These are phyloP conservation scores for Notarius lentiginosus DNA, from an alignment of 2,113 vertebrate species.

Conservation along the genomic window DNA sequence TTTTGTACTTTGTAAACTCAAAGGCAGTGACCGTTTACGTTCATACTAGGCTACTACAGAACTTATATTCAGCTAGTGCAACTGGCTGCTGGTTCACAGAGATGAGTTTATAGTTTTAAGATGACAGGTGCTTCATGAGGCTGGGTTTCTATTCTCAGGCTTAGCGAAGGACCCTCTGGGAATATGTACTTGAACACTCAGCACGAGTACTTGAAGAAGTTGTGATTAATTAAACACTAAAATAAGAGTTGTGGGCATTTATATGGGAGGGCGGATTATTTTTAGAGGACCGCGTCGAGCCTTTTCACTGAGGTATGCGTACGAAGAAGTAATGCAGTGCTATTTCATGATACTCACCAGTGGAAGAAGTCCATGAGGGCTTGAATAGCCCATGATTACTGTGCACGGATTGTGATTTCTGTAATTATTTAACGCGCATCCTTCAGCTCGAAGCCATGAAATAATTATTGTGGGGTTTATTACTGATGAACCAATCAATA, in stretches of 20 bases:
- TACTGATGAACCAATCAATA: neutral
- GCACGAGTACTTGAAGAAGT: slow-evolving; percentile 19
- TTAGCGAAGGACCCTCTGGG: neutral
- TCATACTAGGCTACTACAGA: neutral
- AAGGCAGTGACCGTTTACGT: no score
- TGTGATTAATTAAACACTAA: slow-evolving; percentile 41
- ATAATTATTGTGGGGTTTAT: neutral
- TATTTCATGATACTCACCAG: neutral
- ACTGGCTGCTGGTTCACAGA: neutral
- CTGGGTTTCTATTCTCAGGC: slow-evolving; percentile 22
- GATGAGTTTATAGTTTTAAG: neutral
- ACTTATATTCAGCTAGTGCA: neutral
- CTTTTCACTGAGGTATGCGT: neutral
- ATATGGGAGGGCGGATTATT: slow-evolving; percentile 14
- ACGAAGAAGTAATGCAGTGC: neutral
- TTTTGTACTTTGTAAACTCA: neutral
- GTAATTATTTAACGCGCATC: neutral
- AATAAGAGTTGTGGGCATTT: slow-evolving; percentile 23
- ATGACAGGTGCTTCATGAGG: slow-evolving; percentile 3
- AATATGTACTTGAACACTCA: slow-evolving; percentile 5
- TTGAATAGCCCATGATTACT: neutral
- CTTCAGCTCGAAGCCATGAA: neutral
- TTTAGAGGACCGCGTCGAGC: neutral
- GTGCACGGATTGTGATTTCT: neutral
- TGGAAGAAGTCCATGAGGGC: neutral